Evolutionary conservation across 23 tunicate species (phyloP).

Genomic region (Corella eumyota): DNA sequence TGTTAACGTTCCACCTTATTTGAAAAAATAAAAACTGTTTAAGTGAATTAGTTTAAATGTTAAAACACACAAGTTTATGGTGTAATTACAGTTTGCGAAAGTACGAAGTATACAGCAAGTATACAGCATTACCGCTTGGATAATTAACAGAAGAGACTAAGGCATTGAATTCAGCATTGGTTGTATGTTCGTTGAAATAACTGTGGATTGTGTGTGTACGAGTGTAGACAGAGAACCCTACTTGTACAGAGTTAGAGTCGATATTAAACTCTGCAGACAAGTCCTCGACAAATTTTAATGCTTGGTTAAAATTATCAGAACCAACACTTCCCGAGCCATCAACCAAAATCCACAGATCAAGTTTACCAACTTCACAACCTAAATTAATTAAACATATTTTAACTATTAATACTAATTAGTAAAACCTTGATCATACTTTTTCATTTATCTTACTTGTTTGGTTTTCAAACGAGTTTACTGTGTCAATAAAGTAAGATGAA

Average conservation of each 20-base stretch:
- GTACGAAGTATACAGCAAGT: no score
- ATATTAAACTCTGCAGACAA: conserved; percentile 2
- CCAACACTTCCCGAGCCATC: conserved; percentile 19
- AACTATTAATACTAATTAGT: no score
- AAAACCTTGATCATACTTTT: no score
- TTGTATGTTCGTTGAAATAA: conserved; percentile 9
- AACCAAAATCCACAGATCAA: conserved; percentile 13
- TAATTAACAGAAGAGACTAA: background rate
- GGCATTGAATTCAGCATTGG: background rate
- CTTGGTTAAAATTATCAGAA: background rate
- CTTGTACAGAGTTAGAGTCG: conserved; percentile 1
- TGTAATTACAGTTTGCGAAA: no score
- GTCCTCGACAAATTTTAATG: conserved; percentile 3
- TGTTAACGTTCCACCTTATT: conserved; percentile 12
- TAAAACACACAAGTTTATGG: no score
- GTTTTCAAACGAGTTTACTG: background rate
- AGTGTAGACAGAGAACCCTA: conserved; percentile 9
- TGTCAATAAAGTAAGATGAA: background rate
- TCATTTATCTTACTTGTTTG: background rate
- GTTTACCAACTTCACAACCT: background rate
- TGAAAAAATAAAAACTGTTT: background rate
- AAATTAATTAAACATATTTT: background rate
- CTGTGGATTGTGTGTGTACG: background rate
- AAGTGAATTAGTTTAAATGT: background rate
- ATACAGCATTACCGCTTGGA: conserved; percentile 8